phyloP scores from a whole-genome alignment of 2,888 invertebrate species.

The Criorhina ranunculi region DNA sequence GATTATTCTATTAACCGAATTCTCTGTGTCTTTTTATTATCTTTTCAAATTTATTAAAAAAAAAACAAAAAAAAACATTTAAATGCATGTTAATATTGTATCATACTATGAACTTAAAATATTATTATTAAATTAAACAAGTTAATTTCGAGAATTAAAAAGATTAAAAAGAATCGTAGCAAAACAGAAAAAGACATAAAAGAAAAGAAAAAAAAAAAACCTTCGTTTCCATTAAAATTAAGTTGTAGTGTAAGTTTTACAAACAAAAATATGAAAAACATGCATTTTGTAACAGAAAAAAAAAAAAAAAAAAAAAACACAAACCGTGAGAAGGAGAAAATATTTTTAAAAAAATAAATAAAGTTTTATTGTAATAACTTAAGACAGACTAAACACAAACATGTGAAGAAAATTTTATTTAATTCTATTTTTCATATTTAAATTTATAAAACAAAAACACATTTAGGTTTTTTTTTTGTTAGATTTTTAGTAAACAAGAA shows the following conservation, averaged over 20 bases:
- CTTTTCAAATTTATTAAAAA: conserved; percentile 58
- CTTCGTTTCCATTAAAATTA: conserved; percentile 68
- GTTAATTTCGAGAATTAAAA: conserved; percentile 39
- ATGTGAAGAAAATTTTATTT: neutral
- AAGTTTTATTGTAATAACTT: conserved; percentile 22
- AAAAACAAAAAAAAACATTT: conserved; percentile 49
- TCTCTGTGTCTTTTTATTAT: conserved; percentile 75
- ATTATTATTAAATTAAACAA: conserved; percentile 21
- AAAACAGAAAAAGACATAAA: conserved; percentile 39
- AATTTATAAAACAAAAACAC: conserved; percentile 4
- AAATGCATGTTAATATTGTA: conserved; percentile 72
- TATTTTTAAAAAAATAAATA: neutral
- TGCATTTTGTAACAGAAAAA: conserved; percentile 58
- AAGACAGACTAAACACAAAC: conserved; percentile 34
- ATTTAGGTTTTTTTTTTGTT: neutral
- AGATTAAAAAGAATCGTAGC: conserved; percentile 43
- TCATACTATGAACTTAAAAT: conserved; percentile 61
- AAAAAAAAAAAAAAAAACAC: no score
- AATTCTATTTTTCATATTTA: conserved; percentile 1
- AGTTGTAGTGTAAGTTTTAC: conserved; percentile 68
- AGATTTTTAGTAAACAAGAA: neutral
- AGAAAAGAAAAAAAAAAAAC: conserved; percentile 26
- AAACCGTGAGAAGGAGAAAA: neutral
- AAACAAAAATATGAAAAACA: conserved; percentile 26
- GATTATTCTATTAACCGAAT: conserved; percentile 80